These are phyloP conservation scores for Ceramica pisi DNA, from an alignment of 2,888 invertebrate genomes.

Conservation along the genomic window DNA sequence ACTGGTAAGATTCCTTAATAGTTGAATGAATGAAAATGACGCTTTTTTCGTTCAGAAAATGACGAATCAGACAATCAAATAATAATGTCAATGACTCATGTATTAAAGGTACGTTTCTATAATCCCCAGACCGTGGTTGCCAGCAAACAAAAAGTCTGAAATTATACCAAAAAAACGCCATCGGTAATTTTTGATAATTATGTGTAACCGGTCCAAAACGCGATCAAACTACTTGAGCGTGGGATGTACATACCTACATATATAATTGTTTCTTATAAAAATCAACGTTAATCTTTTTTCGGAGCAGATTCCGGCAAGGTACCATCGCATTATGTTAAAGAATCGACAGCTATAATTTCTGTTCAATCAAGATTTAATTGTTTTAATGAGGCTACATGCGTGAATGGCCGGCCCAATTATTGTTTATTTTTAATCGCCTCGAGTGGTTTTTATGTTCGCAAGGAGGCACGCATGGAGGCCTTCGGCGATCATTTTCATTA, in stretches of 20 bases:
- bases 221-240: conserved; percentile 87
- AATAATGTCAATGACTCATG: conserved; percentile 59
- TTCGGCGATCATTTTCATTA: conserved; percentile 90
- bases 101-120: conserved; percentile 65
- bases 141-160: conserved; percentile 80
- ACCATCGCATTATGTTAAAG: conserved; percentile 89
- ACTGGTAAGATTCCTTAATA: neutral
- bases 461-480: conserved; percentile 89
- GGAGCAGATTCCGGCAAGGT: conserved; percentile 88
- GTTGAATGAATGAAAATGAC: neutral
- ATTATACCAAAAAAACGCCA: conserved; percentile 84
- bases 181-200: conserved; percentile 90
- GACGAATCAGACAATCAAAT: conserved; percentile 35
- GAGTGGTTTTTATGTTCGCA: conserved; percentile 90
- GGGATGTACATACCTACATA: conserved; percentile 87
- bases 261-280: conserved; percentile 91
- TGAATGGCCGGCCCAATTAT: conserved; percentile 91
- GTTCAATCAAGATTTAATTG: conserved; percentile 91
- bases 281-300: conserved; percentile 90
- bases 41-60: neutral
- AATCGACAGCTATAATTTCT: conserved; percentile 91
- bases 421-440: conserved; percentile 91
- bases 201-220: conserved; percentile 83
- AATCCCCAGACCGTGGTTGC: conserved; percentile 62
- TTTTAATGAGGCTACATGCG: conserved; percentile 91